phyloP scores from a whole-genome alignment of 1,140 invertebrate genomes.

The Polypedilum pembai region DNA sequence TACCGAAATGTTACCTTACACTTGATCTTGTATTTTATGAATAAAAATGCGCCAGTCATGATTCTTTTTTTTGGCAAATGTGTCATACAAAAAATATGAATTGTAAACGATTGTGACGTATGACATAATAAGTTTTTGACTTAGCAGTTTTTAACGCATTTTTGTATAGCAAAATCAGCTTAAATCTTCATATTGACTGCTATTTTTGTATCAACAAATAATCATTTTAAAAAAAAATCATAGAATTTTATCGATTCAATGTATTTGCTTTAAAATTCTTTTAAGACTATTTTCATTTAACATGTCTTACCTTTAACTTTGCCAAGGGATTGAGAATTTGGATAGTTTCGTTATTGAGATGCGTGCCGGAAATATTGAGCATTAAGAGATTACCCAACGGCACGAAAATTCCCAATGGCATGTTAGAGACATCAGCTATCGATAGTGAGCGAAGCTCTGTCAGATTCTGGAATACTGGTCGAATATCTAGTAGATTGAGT shows the following conservation, averaged over 20 bases:
- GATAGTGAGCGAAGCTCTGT: conserved; percentile 48
- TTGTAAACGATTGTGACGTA: not conserved
- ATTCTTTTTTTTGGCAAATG: conserved; percentile 16
- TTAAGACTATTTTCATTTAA: too few species aligned
- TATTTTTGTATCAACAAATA: too few species aligned
- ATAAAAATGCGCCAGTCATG: too few species aligned
- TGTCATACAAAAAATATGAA: not conserved
- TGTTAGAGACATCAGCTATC: conserved; percentile 48
- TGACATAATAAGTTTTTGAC: too few species aligned
- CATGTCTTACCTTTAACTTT: conserved; percentile 39
- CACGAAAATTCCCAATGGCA: conserved; percentile 47
- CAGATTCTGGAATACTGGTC: conserved; percentile 44
- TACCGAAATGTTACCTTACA: too few species aligned
- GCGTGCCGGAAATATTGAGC: conserved; percentile 51
- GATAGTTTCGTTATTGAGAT: conserved; percentile 43
- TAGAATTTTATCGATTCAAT: too few species aligned
- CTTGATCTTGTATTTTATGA: too few species aligned
- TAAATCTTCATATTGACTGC: too few species aligned
- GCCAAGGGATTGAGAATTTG: conserved; percentile 42
- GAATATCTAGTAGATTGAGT: conserved; percentile 43
- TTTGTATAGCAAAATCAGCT: too few species aligned
- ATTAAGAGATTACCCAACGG: conserved; percentile 47
- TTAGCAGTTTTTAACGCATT: too few species aligned
- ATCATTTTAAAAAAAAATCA: too few species aligned
- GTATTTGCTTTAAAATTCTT: too few species aligned